These are phyloP conservation scores for Vollenhovia emeryi DNA, from an alignment of 1,140 invertebrate species.

Conservation along the genomic window DNA sequence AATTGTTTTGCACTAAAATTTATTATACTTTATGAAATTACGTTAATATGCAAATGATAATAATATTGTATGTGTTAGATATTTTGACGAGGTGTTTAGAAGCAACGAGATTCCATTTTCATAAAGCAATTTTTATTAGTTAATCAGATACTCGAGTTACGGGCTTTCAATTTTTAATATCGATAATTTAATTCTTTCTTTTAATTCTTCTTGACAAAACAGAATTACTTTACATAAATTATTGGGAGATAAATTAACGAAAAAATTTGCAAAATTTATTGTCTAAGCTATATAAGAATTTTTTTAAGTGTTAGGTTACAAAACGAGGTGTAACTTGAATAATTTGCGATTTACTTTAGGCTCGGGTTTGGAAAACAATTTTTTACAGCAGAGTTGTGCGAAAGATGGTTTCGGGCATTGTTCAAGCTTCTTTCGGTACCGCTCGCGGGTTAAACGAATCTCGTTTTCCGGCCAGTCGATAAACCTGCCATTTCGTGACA, in stretches of 20 bases:
- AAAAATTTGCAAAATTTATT: not conserved
- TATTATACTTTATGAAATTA: not conserved
- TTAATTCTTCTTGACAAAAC: not conserved
- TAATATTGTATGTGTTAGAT: not conserved
- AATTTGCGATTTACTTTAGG: slow-evolving; percentile 25
- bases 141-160: not conserved
- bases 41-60: not conserved
- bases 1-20: slow-evolving; percentile 60
- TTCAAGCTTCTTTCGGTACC: slow-evolving; percentile 9
- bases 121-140: not conserved
- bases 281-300: not conserved
- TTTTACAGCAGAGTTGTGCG: not conserved
- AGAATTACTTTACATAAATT: not conserved
- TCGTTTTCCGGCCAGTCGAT: not conserved
- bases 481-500: not conserved
- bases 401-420: slow-evolving; percentile 50
- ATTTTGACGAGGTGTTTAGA: not conserved
- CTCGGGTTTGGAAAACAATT: not conserved
- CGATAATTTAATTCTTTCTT: not conserved
- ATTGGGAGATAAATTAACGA: not conserved
- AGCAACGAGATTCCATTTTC: not conserved
- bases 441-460: not conserved
- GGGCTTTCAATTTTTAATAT: not conserved
- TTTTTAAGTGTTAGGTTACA: not conserved
- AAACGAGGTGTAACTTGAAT: not conserved